phyloP scores from a whole-genome alignment of 2,888 invertebrate genomes.

The Himalopsyche tibetana region DNA sequence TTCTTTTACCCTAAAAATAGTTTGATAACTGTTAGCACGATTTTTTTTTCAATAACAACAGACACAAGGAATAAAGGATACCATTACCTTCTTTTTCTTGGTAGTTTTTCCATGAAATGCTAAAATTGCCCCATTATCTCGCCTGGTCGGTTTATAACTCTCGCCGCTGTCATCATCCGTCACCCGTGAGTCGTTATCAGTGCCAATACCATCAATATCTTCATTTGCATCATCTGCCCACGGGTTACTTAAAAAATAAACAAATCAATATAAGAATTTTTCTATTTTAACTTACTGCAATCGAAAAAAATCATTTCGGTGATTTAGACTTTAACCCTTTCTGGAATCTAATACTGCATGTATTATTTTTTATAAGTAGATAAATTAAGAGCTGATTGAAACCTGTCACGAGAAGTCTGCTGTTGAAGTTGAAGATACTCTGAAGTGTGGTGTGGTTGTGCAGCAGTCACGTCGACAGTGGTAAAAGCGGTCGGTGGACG shows the following conservation, averaged over 20 bases:
- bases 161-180: constrained; percentile 65
- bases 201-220: constrained; percentile 66
- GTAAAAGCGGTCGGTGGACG: neutral
- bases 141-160: constrained; percentile 63
- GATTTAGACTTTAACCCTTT: too few relatives aligned
- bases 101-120: constrained; percentile 45
- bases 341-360: too few relatives aligned
- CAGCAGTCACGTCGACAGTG: neutral
- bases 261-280: too few relatives aligned
- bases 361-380: too few relatives aligned
- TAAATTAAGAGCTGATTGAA: neutral
- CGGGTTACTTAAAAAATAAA: neutral
- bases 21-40: neutral
- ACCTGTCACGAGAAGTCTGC: constrained; percentile 66
- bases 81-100: constrained; percentile 48
- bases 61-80: neutral
- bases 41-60: neutral
- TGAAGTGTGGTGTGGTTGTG: constrained; percentile 54
- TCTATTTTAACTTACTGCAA: neutral
- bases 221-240: constrained; percentile 42
- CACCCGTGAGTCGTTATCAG: constrained; percentile 59
- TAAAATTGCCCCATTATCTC: constrained; percentile 67
- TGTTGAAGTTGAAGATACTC: neutral
- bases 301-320: too few relatives aligned
- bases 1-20: constrained; percentile 61